These are phyloP conservation scores for Kradibia gibbosae DNA, from an alignment of 1,140 invertebrate species.

Conservation along the genomic window DNA sequence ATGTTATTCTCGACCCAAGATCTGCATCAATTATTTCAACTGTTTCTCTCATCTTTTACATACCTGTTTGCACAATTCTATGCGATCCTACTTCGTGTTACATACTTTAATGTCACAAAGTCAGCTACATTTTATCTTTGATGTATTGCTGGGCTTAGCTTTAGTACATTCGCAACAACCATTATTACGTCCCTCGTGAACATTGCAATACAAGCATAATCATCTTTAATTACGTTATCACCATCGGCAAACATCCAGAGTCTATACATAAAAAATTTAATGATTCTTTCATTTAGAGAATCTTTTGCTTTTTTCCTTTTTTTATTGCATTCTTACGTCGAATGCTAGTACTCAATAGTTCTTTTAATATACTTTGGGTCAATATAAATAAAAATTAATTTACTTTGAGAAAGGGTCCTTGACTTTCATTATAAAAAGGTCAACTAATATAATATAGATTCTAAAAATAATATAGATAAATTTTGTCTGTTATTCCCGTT, in stretches of 20 bases:
- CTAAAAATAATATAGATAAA: conserved; percentile 22
- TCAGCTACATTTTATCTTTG: neutral
- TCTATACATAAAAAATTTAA: too few relatives aligned
- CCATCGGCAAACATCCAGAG: neutral
- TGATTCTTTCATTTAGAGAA: neutral
- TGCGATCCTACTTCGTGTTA: neutral
- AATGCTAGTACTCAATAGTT: neutral
- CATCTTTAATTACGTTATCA: neutral
- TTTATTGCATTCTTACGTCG: neutral
- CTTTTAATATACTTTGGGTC: too few relatives aligned
- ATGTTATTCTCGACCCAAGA: neutral
- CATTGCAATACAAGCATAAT: neutral
- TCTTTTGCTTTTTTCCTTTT: neutral
- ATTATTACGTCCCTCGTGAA: neutral
- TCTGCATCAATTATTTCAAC: neutral
- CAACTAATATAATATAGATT: neutral
- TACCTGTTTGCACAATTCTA: neutral
- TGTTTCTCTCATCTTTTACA: neutral
- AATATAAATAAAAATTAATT: neutral
- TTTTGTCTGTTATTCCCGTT: neutral
- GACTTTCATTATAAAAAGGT: neutral
- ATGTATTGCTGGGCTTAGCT: neutral
- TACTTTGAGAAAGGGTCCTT: conserved; percentile 1
- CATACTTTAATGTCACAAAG: neutral
- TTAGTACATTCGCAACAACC: neutral